A percentile compares a stretch with the other conserved stretches of the same genome.
These are phyloP conservation scores for Mus caroli DNA, from an alignment of 2,797 vertebrate species.

Conservation along the genomic window DNA sequence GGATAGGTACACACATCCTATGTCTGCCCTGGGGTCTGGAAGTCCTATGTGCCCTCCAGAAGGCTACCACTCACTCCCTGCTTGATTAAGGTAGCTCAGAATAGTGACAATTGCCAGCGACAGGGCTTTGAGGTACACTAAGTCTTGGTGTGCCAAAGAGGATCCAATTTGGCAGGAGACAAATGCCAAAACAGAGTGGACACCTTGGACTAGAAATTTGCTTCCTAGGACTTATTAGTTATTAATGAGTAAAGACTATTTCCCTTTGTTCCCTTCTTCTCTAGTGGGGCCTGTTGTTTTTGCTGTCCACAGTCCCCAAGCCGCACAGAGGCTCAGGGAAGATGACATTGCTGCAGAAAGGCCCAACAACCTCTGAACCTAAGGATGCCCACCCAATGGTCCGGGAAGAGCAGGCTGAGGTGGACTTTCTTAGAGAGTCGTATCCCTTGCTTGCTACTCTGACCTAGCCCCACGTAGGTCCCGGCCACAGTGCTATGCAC, in stretches of 20 bases:
- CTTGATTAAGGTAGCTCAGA: background rate
- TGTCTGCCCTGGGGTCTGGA: background rate
- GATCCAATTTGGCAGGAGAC: background rate
- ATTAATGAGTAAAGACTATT: background rate
- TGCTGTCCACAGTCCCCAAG: background rate
- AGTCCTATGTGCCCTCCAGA: background rate
- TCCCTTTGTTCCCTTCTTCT: background rate
- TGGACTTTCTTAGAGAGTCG: slow-evolving; percentile 14
- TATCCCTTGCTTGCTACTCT: background rate
- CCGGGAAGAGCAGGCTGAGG: background rate
- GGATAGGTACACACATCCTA: background rate
- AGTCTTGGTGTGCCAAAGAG: background rate
- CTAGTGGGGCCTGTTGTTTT: background rate
- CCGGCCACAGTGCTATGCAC: background rate
- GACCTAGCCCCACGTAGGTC: background rate
- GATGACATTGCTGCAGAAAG: background rate
- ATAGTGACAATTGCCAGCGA: background rate
- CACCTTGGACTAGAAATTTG: fast-evolving
- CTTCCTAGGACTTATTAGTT: background rate
- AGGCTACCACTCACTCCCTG: background rate
- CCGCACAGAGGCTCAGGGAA: background rate
- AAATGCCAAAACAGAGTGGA: fast-evolving
- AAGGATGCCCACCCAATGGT: background rate
- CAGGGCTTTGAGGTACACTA: background rate
- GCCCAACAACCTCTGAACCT: background rate